Evolutionary conservation across 2,888 invertebrate genomes (phyloP), one percentile per base, ranked within the genome.

Genomic region (Homarus gammarus): DNA sequence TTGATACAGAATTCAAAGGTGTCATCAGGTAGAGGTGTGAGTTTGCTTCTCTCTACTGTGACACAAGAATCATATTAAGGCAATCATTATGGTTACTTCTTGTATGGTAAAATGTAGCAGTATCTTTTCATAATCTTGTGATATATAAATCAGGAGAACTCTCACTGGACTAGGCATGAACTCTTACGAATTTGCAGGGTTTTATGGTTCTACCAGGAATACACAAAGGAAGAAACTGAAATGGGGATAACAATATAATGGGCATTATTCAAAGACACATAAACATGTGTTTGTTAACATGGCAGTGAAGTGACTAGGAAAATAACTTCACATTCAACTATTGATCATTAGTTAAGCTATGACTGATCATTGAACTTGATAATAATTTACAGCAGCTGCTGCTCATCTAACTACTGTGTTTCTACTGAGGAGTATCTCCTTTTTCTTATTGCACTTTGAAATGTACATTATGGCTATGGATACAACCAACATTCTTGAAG

Each of bases 231-330:
- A n/a, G n/a, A 15, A 56, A 56, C 2, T 56, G 18, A 5, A 56
- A 56, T 22, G 22, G 56, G 56, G 56, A 56, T 56, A 56, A 56
- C 5, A 18, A 56, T 18, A 56, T 56, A 18, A 18, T 56, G 22
- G 1, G 18, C 18, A 18, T n/a, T n/a, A n/a, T 56, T 12, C 18
- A 56, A 12, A 56, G 18, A 56, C 22, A 49, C 56, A 56, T 18
- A n/a, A n/a, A n/a, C 1, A 18, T 56, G 56, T 78, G 56, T 78
- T 78, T 78, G 78, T 78, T 56, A 70, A 18, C 38, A 49, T 82
- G 82, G 82, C 70, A 82, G 82, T 82, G 82, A 82, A 68, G 70
- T 68, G 70, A 82, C 70, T 82, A 82, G 49, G 31, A 68, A 82
- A 82, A 70, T 82, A 68, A 68, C 68, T 40, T 27, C 82, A 82